Conservation (phyloP, 2,888 invertebrate species). For the Rotaria macrura region DNA sequence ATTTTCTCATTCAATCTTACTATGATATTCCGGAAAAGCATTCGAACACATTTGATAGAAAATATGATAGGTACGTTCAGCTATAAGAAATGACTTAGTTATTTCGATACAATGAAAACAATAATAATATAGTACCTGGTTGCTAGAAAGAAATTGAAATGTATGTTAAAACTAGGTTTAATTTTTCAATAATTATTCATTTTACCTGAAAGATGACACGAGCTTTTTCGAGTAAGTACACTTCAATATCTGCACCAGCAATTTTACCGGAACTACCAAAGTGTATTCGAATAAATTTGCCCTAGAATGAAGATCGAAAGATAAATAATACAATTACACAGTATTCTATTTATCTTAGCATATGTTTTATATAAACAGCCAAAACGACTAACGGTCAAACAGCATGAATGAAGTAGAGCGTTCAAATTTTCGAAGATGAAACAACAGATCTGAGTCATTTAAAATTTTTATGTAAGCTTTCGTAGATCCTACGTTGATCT, state of each 20-base stretch:
- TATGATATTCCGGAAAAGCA: slow-evolving; percentile 35
- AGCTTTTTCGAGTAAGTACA: slow-evolving; percentile 98
- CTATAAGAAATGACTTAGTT: slow-evolving; percentile 42
- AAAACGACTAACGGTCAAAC: too few species aligned
- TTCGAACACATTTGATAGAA: slow-evolving; percentile 77
- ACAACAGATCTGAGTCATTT: too few species aligned
- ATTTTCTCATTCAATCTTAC: slow-evolving; percentile 21
- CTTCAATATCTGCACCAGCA: slow-evolving; percentile 99
- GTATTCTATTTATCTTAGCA: too few species aligned
- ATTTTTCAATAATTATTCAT: background rate
- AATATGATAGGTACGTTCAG: slow-evolving; percentile 96
- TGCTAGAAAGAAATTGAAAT: background rate
- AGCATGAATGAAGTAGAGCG: too few species aligned
- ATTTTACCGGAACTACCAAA: slow-evolving; percentile 97
- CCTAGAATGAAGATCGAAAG: too few species aligned
- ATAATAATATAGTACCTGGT: background rate
- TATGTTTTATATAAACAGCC: too few species aligned
- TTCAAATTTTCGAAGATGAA: too few species aligned
- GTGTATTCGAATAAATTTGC: slow-evolving; percentile 99
- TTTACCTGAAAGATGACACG: slow-evolving; percentile 97
- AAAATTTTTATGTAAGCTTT: too few species aligned
- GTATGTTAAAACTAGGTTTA: background rate
- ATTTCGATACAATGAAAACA: too few species aligned
- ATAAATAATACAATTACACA: too few species aligned
- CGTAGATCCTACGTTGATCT: too few species aligned